Percentiles rank a stretch among this genome's conserved stretches.
phyloP scores from a whole-genome alignment of 1,140 invertebrate genomes.

The Zelostemma sp. region DNA sequence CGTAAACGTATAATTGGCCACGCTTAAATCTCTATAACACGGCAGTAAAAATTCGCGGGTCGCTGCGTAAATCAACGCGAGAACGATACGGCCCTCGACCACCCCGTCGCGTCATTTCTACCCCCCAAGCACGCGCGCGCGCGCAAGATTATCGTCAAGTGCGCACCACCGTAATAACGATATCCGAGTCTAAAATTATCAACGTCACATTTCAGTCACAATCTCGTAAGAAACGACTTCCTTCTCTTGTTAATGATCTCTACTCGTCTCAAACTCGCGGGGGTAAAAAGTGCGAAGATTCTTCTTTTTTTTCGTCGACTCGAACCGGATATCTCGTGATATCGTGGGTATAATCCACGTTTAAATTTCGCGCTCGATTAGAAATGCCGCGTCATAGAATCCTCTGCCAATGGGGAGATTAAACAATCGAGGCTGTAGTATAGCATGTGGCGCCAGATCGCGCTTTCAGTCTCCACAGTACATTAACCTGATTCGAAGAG shows the following conservation, averaged over 20 bases:
- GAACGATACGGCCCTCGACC: conserved; percentile 58
- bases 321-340: background rate
- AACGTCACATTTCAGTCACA: conserved; percentile 37
- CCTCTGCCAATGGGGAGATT: conserved; percentile 10
- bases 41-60: conserved; percentile 64
- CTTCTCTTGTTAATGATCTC: conserved; percentile 23
- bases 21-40: conserved; percentile 67
- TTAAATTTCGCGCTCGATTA: conserved; percentile 4
- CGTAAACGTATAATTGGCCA: conserved; percentile 68
- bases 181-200: conserved; percentile 34
- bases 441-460: conserved; percentile 41
- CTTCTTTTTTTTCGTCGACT: background rate
- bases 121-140: conserved; percentile 15
- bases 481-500: conserved; percentile 68
- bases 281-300: too few relatives aligned
- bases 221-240: conserved; percentile 45
- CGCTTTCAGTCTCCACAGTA: conserved; percentile 57
- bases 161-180: conserved; percentile 31
- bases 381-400: background rate
- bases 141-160: conserved; percentile 44
- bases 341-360: background rate
- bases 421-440: conserved; percentile 18
- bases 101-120: conserved; percentile 28
- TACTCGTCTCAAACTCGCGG: background rate
- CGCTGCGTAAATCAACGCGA: conserved; percentile 65